Conservation (phyloP, 37 sponge, comb jelly and placozoan species). For the Spongilla lacustris region DNA sequence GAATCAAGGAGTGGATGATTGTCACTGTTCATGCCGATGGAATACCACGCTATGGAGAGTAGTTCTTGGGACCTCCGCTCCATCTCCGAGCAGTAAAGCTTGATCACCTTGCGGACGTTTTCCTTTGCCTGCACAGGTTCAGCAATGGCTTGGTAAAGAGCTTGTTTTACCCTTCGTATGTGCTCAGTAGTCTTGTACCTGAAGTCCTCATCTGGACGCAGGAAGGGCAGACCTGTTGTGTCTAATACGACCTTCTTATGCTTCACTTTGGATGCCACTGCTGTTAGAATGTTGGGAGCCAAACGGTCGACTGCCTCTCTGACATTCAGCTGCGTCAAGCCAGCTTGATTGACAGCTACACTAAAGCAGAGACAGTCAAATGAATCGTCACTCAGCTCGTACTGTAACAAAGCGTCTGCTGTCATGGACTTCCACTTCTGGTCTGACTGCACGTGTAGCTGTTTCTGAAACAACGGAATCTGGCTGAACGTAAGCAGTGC, state of each 20-base stretch:
- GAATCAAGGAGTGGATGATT: conserved; percentile 41
- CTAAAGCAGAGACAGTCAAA: conserved; percentile 36
- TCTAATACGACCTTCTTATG: neutral
- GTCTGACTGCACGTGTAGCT: conserved; percentile 66
- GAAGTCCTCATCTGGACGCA: conserved; percentile 31
- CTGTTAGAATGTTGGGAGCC: neutral
- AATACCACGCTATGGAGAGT: conserved; percentile 41
- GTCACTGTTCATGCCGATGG: conserved; percentile 49
- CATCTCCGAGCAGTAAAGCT: conserved; percentile 34
- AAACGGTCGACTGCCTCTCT: neutral
- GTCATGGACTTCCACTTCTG: conserved; percentile 26
- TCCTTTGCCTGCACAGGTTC: neutral
- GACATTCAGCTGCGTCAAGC: neutral
- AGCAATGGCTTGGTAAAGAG: neutral
- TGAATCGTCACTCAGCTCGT: conserved; percentile 20
- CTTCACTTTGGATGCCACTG: neutral
- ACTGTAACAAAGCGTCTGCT: conserved; percentile 37
- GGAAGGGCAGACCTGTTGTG: conserved; percentile 13
- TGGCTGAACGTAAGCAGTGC: conserved; percentile 22
- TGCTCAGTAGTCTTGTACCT: neutral
- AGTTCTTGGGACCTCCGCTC: conserved; percentile 42
- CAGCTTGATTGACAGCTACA: conserved; percentile 38
- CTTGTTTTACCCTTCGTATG: neutral
- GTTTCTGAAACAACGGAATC: conserved; percentile 36
- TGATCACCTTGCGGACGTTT: neutral